phyloP scores from a whole-genome alignment of 2,888 invertebrate species.

The Nomada hirtipes region DNA sequence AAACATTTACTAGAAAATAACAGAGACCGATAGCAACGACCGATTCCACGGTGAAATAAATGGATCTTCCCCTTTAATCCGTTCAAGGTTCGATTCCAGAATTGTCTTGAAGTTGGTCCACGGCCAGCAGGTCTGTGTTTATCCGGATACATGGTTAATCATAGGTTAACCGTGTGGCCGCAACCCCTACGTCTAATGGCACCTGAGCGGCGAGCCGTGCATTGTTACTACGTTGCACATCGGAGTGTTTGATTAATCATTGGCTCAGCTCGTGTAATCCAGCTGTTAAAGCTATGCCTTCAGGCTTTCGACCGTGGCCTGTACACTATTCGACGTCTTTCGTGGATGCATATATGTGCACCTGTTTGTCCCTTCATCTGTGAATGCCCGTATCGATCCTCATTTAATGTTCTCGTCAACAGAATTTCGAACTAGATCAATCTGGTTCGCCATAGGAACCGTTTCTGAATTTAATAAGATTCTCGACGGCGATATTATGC shows the following conservation, averaged over 20 bases:
- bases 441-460: slow-evolving; percentile 4
- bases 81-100: slow-evolving; percentile 46
- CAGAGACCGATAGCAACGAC: background rate
- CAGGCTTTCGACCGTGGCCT: slow-evolving; percentile 37
- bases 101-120: slow-evolving; percentile 64
- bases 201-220: slow-evolving; percentile 71
- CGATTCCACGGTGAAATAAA: background rate
- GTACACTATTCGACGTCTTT: slow-evolving; percentile 26
- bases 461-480: slow-evolving; percentile 63
- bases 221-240: slow-evolving; percentile 73
- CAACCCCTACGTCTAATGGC: slow-evolving; percentile 73
- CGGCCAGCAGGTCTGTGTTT: slow-evolving; percentile 63
- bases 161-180: slow-evolving; percentile 71
- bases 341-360: slow-evolving; percentile 13
- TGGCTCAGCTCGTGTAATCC: slow-evolving; percentile 75
- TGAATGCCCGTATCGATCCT: background rate
- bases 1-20: background rate
- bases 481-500: slow-evolving; percentile 37
- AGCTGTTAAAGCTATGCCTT: slow-evolving; percentile 72
- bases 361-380: slow-evolving; percentile 22
- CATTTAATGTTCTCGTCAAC: slow-evolving; percentile 11
- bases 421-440: slow-evolving; percentile 31
- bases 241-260: slow-evolving; percentile 78
- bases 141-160: slow-evolving; percentile 74
- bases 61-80: slow-evolving; percentile 49